A percentile compares a stretch with the other conserved stretches of the same genome.
Evolutionary conservation across 1,140 invertebrate genomes (phyloP).

Genomic region (Acromyrmex heyeri): DNA sequence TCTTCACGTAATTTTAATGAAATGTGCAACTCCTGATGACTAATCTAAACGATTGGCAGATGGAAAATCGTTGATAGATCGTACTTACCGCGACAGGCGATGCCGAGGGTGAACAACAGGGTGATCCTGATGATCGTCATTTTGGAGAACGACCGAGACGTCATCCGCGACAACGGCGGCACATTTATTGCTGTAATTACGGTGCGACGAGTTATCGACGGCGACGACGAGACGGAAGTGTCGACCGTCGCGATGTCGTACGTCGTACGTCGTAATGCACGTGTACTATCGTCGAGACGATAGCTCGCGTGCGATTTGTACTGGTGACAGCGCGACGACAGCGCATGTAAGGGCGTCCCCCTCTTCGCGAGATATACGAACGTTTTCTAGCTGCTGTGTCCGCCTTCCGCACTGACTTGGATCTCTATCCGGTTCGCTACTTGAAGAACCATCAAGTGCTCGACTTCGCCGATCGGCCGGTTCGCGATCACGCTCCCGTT

Average conservation of each 20-base stretch:
- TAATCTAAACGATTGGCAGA: not conserved
- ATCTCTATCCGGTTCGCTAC: constrained; percentile 20
- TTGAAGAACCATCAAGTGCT: constrained; percentile 19
- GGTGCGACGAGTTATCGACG: not conserved
- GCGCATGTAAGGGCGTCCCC: constrained; percentile 66
- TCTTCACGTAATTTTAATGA: not conserved
- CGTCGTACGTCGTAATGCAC: constrained; percentile 62
- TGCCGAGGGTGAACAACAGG: constrained; percentile 52
- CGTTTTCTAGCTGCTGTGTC: constrained; percentile 13
- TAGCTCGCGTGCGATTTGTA: constrained; percentile 74
- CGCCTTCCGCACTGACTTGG: constrained; percentile 23
- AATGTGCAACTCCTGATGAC: not conserved
- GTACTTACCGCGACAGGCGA: constrained; percentile 68
- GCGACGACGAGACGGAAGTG: constrained; percentile 42
- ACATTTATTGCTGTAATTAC: constrained; percentile 69
- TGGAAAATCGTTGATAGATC: not conserved
- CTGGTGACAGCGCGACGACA: constrained; percentile 67
- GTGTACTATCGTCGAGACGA: constrained; percentile 68
- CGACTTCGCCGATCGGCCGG: not conserved
- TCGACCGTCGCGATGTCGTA: not conserved
- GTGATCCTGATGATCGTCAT: constrained; percentile 71
- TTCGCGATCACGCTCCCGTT: not conserved
- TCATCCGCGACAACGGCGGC: constrained; percentile 61
- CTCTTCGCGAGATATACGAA: not conserved
- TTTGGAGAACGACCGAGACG: constrained; percentile 66